These are phyloP conservation scores for Odontothrips loti DNA, from an alignment of 2,888 invertebrate genomes.

Conservation along the genomic window DNA sequence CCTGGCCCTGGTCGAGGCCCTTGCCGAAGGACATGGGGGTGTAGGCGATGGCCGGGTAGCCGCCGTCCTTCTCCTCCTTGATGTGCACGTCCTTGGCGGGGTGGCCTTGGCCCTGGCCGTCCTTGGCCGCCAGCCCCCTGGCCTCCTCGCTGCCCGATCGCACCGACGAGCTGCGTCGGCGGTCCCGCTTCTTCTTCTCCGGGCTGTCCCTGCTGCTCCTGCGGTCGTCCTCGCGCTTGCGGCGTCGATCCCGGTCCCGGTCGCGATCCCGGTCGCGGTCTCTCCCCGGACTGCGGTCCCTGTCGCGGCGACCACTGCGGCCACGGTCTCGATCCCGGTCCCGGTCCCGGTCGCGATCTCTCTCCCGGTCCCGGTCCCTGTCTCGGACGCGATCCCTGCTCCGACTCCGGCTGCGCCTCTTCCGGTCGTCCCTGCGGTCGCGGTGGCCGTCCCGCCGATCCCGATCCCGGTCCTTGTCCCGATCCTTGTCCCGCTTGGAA, in stretches of 20 bases:
- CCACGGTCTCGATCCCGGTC: background rate
- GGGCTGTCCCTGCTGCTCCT: background rate
- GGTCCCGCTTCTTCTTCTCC: background rate
- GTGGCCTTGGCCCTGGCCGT: background rate
- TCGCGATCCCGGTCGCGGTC: conserved; percentile 3
- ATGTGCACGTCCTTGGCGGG: background rate
- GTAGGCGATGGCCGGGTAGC: background rate
- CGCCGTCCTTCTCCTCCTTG: background rate
- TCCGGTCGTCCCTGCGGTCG: background rate
- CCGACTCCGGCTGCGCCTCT: background rate
- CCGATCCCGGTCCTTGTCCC: too few relatives aligned
- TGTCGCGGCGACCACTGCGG: background rate
- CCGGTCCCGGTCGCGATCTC: background rate
- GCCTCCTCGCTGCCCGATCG: background rate
- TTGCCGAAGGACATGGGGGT: background rate
- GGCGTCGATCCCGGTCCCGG: background rate
- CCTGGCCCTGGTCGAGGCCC: background rate
- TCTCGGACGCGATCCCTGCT: background rate
- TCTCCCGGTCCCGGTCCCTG: background rate
- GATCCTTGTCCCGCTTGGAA: too few relatives aligned
- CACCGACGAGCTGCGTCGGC: background rate
- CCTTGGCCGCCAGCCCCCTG: background rate
- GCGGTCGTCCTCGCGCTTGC: conserved; percentile 8
- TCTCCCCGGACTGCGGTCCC: background rate
- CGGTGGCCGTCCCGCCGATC: background rate